Conservation (phyloP, 2,113 vertebrate species). For the Gobio gobio region DNA sequence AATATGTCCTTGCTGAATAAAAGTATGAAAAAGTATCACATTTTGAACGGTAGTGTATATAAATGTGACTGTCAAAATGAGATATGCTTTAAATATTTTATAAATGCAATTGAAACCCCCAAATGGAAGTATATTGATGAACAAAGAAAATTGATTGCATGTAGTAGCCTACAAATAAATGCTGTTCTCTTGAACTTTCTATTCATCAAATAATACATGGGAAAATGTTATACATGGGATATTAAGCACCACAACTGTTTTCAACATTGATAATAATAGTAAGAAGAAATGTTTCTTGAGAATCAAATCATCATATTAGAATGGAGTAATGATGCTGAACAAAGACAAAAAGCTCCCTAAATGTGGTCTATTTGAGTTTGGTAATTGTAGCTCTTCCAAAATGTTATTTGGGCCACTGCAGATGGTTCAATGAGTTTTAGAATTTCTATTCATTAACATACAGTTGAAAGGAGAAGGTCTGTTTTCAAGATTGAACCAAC, state of each 20-base stretch:
- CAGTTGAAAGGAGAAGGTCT: too few species aligned
- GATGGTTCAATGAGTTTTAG: background rate
- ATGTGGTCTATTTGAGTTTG: background rate
- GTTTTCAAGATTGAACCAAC: too few species aligned
- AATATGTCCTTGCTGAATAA: background rate
- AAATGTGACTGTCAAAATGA: background rate
- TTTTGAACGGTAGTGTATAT: background rate
- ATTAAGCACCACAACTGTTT: too few species aligned
- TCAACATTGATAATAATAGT: too few species aligned
- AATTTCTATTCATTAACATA: background rate
- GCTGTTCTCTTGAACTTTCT: too few species aligned
- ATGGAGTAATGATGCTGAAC: too few species aligned
- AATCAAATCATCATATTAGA: too few species aligned
- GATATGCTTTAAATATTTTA: background rate
- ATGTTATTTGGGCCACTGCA: background rate
- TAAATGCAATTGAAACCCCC: background rate
- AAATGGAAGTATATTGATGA: background rate
- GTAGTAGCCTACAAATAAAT: background rate
- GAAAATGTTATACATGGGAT: too few species aligned
- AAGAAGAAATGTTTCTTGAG: too few species aligned
- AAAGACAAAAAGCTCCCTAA: background rate
- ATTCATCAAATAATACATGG: too few species aligned
- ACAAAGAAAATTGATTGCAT: background rate
- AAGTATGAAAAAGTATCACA: background rate
- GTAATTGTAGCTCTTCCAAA: background rate